phyloP scores from a whole-genome alignment of 2,797 vertebrate genomes.

The Eidolon dupreanum region DNA sequence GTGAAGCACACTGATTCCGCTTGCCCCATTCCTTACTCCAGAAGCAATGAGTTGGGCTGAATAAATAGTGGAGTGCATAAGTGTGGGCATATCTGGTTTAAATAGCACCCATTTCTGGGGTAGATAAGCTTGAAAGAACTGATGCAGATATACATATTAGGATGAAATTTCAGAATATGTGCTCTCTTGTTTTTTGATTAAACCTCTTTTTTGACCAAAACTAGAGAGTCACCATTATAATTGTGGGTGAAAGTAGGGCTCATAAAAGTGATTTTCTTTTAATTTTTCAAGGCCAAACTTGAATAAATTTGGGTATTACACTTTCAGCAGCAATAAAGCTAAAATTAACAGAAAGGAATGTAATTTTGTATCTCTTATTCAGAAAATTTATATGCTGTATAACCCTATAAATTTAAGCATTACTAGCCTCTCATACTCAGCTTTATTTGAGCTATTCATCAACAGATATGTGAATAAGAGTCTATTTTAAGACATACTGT shows the following conservation, averaged over 20 bases:
- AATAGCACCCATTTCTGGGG: neutral
- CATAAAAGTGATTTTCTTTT: neutral
- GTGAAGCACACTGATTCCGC: neutral
- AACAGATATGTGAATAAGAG: conserved; percentile 51
- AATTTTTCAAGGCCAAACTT: conserved; percentile 51
- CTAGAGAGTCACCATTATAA: neutral
- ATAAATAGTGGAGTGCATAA: neutral
- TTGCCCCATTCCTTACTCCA: neutral
- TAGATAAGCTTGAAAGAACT: neutral
- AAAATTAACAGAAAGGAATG: conserved; percentile 50
- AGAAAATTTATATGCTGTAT: conserved; percentile 34
- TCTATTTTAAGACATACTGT: conserved; percentile 60
- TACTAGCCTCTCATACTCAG: neutral
- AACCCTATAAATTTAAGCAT: conserved; percentile 41
- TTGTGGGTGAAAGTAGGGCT: neutral
- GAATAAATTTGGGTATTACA: conserved; percentile 4
- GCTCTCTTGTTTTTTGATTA: neutral
- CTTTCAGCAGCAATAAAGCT: conserved; percentile 40
- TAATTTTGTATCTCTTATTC: conserved; percentile 50
- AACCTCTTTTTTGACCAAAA: neutral
- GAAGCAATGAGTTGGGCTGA: neutral
- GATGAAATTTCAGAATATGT: neutral
- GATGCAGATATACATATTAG: neutral
- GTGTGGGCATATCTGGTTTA: neutral
- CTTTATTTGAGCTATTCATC: conserved; percentile 65